A percentile compares a stretch with the other conserved stretches of the same genome.
phyloP scores from a whole-genome alignment of 2,797 vertebrate genomes.

The Rallus crepitans region DNA sequence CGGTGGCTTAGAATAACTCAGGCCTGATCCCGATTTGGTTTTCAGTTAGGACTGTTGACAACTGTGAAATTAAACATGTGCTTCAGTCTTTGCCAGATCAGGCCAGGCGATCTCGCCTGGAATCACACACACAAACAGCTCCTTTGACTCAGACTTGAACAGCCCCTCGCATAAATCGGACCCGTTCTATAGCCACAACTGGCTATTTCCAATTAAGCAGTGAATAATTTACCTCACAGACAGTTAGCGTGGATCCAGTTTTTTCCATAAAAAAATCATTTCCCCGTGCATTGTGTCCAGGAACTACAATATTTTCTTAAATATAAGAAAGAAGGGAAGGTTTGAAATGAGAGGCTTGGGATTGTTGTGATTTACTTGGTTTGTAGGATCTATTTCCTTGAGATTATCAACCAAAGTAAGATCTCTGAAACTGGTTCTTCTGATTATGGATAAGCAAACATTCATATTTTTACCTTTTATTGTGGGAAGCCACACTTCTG shows the following conservation, averaged over 20 bases:
- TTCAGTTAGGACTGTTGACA: constrained; percentile 39
- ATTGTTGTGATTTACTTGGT: background rate
- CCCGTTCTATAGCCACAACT: background rate
- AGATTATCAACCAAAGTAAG: background rate
- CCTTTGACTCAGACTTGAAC: background rate
- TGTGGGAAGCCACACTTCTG: background rate
- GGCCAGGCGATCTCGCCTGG: background rate
- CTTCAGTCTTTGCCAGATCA: constrained; percentile 20
- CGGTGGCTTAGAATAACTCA: constrained; percentile 32
- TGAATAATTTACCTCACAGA: background rate
- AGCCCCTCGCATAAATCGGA: background rate
- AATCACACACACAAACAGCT: background rate
- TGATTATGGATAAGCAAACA: background rate
- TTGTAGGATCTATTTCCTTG: background rate
- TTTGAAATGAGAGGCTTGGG: background rate
- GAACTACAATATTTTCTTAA: background rate
- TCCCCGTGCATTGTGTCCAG: background rate
- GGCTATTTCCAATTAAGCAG: background rate
- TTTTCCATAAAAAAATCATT: background rate
- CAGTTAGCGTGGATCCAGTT: background rate
- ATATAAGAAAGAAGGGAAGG: background rate
- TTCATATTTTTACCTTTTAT: background rate
- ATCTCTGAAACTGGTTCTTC: background rate
- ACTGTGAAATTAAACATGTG: constrained; percentile 19
- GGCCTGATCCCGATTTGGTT: background rate